Evolutionary conservation across 2,113 vertebrate species (phyloP).

Genomic region (Oryctolagus cuniculus): mOryCun1.1 NC_091433.1:162560001-162560500

Average conservation of each 20-base stretch:
- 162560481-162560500: background rate
- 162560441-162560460: background rate
- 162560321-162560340: background rate
- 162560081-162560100: conserved; percentile 33
- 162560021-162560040: background rate
- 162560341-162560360: background rate
- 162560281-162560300: conserved; percentile 15
- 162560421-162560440: conserved; percentile 1
- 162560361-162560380: background rate
- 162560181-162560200: background rate
- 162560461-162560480: background rate
- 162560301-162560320: background rate
- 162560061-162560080: background rate
- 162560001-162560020: background rate
- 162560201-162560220: background rate
- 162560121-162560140: background rate
- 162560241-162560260: background rate
- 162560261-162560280: background rate
- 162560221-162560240: background rate
- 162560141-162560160: background rate
- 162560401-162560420: background rate
- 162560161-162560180: background rate
- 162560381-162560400: background rate
- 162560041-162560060: conserved; percentile 34
- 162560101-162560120: background rate